Percentiles rank a stretch among this genome's conserved stretches.
These are phyloP conservation scores for Propithecus deckenii DNA, from an alignment of 2,797 vertebrate species.

Conservation along the genomic window DNA sequence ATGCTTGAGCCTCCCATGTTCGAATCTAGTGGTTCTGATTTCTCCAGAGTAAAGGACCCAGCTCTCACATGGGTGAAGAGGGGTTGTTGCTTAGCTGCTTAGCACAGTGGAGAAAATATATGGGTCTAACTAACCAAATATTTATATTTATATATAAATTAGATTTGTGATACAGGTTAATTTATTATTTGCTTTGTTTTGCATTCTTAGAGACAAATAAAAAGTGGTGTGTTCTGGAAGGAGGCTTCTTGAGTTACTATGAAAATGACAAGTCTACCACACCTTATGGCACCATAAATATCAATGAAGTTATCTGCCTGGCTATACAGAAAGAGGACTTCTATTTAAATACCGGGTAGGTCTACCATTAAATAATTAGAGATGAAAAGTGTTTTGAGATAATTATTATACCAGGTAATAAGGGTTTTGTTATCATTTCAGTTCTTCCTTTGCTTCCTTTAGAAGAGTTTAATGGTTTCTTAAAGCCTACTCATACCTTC, in stretches of 20 bases:
- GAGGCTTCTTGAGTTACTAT: slow-evolving; percentile 94
- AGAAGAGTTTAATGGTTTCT: slow-evolving; percentile 20
- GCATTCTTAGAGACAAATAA: slow-evolving; percentile 88
- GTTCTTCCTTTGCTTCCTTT: background rate
- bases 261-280: slow-evolving; percentile 90
- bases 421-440: background rate
- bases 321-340: slow-evolving; percentile 86
- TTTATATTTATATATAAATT: background rate
- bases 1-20: background rate
- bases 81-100: background rate
- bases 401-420: background rate
- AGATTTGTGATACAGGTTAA: background rate
- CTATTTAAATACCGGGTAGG: slow-evolving; percentile 88
- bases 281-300: slow-evolving; percentile 90
- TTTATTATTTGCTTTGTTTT: slow-evolving; percentile 64
- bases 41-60: background rate
- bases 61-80: background rate
- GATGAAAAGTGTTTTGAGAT: background rate
- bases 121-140: background rate
- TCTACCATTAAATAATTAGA: background rate
- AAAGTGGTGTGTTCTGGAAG: slow-evolving; percentile 96
- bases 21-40: background rate
- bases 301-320: slow-evolving; percentile 90
- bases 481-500: background rate
- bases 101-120: background rate